Conservation (phyloP, 2,888 invertebrate species). For the Diaperis boleti region DNA sequence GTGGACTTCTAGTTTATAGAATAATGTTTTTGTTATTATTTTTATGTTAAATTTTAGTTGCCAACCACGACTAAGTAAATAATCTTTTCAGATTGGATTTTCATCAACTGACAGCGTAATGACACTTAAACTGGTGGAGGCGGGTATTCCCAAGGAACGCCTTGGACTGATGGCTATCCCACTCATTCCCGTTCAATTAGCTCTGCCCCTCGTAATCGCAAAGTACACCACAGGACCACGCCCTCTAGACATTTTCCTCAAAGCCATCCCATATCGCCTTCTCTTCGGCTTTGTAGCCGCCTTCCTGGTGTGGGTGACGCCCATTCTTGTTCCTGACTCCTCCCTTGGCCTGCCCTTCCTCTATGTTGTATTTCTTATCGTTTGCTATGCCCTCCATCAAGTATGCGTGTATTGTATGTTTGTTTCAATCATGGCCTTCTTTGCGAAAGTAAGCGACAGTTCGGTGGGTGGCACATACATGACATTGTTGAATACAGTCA, state of each 20-base stretch:
- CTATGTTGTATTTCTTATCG: conserved; percentile 82
- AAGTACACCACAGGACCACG: conserved; percentile 72
- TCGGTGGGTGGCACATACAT: conserved; percentile 98
- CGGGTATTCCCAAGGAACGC: conserved; percentile 95
- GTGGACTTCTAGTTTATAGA: conserved; percentile 50
- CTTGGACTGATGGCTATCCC: conserved; percentile 94
- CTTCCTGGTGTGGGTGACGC: conserved; percentile 87
- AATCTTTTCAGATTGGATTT: conserved; percentile 85
- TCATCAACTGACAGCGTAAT: conserved; percentile 96
- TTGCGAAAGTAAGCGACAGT: conserved; percentile 96
- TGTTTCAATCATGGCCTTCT: conserved; percentile 97
- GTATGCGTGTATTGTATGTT: conserved; percentile 96
- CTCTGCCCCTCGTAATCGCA: conserved; percentile 88
- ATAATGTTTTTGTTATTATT: too few species aligned
- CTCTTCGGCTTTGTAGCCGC: conserved; percentile 88
- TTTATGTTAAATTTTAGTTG: too few species aligned
- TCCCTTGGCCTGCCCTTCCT: conserved; percentile 74
- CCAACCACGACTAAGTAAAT: neutral
- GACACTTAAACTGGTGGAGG: conserved; percentile 93
- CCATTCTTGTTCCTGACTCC: conserved; percentile 75
- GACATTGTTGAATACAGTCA: conserved; percentile 96
- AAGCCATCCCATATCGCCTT: conserved; percentile 90
- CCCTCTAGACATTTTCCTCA: conserved; percentile 89
- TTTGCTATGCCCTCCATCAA: conserved; percentile 92
- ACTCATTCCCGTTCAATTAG: conserved; percentile 90